phyloP scores from a whole-genome alignment of 2,797 vertebrate genomes.

The Xiphorhynchus erythropygius region DNA sequence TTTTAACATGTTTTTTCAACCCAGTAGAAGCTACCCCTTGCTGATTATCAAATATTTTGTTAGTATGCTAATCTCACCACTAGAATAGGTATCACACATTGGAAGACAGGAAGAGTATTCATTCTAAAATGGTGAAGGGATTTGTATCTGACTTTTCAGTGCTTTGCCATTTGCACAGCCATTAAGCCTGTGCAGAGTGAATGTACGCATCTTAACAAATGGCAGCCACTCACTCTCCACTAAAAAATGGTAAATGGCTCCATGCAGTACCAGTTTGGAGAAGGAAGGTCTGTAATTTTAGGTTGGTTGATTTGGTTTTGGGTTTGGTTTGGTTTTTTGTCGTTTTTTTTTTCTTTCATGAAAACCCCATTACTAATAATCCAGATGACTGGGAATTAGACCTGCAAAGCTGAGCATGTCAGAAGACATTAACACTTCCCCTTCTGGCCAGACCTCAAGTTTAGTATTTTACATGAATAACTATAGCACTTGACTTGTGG shows the following conservation, averaged over 20 bases:
- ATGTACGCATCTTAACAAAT: accelerated
- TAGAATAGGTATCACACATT: not conserved
- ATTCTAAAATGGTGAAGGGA: not conserved
- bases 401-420: not conserved
- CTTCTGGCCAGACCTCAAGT: not conserved
- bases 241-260: not conserved
- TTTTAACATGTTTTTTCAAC: not conserved
- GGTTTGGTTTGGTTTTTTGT: too few relatives aligned
- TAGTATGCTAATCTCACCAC: not conserved
- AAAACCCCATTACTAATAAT: not conserved
- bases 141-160: not conserved
- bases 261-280: not conserved
- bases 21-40: not conserved
- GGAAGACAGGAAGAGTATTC: not conserved
- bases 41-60: not conserved
- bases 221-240: not conserved
- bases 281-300: not conserved
- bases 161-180: not conserved
- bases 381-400: not conserved
- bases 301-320: too few relatives aligned
- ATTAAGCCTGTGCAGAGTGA: not conserved
- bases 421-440: not conserved
- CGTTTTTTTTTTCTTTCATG: not conserved
- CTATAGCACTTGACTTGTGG: not conserved
- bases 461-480: not conserved